Evolutionary conservation across 2,888 invertebrate genomes (phyloP).

Genomic region (Drosophila kambysellisi): DNA sequence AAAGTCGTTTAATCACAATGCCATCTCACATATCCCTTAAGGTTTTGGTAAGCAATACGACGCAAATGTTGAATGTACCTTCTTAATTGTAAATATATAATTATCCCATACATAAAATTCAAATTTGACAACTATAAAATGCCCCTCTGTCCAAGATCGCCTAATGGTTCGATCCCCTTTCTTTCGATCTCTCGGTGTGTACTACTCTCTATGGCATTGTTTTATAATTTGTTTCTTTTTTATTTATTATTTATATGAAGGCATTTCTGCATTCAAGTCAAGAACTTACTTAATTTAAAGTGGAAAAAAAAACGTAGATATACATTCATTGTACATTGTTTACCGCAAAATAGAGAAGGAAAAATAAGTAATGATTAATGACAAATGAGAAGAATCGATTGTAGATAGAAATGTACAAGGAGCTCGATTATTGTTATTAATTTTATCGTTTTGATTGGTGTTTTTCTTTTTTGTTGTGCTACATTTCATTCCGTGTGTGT

Average conservation of each 20-base stretch:
- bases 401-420: conserved; percentile 38
- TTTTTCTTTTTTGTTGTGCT: conserved; percentile 1
- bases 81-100: conserved; percentile 50
- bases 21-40: conserved; percentile 37
- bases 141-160: not conserved
- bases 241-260: conserved; percentile 37
- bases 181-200: not conserved
- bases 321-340: conserved; percentile 19
- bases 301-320: conserved; percentile 29
- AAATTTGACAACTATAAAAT: conserved; percentile 12
- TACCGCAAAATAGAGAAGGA: conserved; percentile 7
- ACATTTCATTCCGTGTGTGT: conserved; percentile 6
- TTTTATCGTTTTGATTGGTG: conserved; percentile 29
- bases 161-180: not conserved
- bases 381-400: conserved; percentile 4
- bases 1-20: conserved; percentile 30
- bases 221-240: conserved; percentile 5
- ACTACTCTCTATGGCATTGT: not conserved
- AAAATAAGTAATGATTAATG: conserved; percentile 1
- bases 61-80: conserved; percentile 37
- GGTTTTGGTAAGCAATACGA: conserved; percentile 35
- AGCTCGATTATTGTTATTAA: conserved; percentile 36
- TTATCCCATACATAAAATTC: conserved; percentile 17
- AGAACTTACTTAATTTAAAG: conserved; percentile 37
- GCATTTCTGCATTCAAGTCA: conserved; percentile 45